These are phyloP conservation scores for Patella vulgata DNA, from an alignment of 1,140 invertebrate genomes.

Conservation along the genomic window DNA sequence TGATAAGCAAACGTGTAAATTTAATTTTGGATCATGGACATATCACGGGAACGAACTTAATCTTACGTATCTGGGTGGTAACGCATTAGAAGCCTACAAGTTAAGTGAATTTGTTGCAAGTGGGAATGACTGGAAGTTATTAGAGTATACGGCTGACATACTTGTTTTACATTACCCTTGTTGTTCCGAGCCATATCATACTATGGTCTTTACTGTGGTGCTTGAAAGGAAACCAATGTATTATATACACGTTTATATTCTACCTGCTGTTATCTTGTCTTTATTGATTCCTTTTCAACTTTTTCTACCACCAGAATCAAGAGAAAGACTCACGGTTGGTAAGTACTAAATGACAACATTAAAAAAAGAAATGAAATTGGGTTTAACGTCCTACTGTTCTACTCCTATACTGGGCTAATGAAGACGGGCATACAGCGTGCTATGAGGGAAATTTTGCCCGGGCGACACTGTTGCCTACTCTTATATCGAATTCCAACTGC, in stretches of 20 bases:
- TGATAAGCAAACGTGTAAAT: slow-evolving; percentile 92
- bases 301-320: slow-evolving; percentile 96
- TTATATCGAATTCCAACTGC: too few species aligned
- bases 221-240: slow-evolving; percentile 62
- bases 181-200: slow-evolving; percentile 57
- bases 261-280: slow-evolving; percentile 71
- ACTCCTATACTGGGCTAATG: too few species aligned
- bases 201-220: slow-evolving; percentile 54
- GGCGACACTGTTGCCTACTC: too few species aligned
- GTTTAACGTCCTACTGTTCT: too few species aligned
- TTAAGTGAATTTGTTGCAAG: slow-evolving; percentile 36
- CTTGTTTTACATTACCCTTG: slow-evolving; percentile 47
- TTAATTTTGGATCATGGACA: slow-evolving; percentile 99
- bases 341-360: too few species aligned
- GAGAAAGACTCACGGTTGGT: slow-evolving; percentile 97
- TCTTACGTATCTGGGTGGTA: slow-evolving; percentile 27
- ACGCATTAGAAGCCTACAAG: slow-evolving; percentile 14
- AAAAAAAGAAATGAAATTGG: too few species aligned
- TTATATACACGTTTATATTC: slow-evolving; percentile 64
- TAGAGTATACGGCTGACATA: slow-evolving; percentile 64
- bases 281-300: slow-evolving; percentile 97
- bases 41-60: slow-evolving; percentile 96
- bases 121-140: slow-evolving; percentile 97
- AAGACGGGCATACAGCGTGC: too few species aligned
- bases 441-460: too few species aligned